phyloP scores from a whole-genome alignment of 1,140 invertebrate species.

The Paraescarpia echinospica region DNA sequence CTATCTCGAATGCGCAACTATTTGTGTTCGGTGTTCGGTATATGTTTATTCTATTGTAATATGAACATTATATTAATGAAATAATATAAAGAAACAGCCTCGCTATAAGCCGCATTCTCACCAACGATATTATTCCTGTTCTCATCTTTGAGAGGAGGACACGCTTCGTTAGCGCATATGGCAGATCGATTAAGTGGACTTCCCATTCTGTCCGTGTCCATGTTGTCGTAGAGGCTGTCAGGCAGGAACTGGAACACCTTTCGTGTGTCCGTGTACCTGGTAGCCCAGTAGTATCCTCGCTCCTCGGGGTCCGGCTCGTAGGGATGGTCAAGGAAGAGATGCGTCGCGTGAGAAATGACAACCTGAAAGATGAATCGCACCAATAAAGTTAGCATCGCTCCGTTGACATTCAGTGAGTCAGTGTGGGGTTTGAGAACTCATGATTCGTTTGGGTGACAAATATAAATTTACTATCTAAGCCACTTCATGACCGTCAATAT shows the following conservation, averaged over 20 bases:
- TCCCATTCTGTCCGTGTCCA: constrained; percentile 31
- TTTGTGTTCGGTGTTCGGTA: too few relatives aligned
- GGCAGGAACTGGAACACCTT: constrained; percentile 47
- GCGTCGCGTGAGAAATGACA: constrained; percentile 45
- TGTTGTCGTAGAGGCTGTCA: constrained; percentile 43
- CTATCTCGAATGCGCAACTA: too few relatives aligned
- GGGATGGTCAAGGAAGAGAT: constrained; percentile 52
- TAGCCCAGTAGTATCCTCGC: constrained; percentile 50
- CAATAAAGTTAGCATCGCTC: too few relatives aligned
- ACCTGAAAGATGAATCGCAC: constrained; percentile 39
- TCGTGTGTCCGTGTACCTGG: constrained; percentile 40
- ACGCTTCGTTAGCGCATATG: not conserved
- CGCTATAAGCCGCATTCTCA: too few relatives aligned
- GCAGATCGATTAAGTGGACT: not conserved
- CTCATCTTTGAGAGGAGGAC: not conserved
- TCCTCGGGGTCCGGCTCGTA: constrained; percentile 52
- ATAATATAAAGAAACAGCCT: too few relatives aligned
- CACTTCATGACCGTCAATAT: too few relatives aligned
- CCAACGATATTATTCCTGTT: not conserved
- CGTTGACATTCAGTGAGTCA: too few relatives aligned
- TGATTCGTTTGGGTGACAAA: too few relatives aligned
- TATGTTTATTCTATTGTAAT: too few relatives aligned
- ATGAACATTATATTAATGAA: too few relatives aligned
- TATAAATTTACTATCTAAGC: too few relatives aligned
- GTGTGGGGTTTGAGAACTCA: too few relatives aligned